Percentiles rank a stretch among this genome's conserved stretches.
Evolutionary conservation across 2,113 vertebrate species (phyloP).

Genomic region (Vombatus ursinus): DNA sequence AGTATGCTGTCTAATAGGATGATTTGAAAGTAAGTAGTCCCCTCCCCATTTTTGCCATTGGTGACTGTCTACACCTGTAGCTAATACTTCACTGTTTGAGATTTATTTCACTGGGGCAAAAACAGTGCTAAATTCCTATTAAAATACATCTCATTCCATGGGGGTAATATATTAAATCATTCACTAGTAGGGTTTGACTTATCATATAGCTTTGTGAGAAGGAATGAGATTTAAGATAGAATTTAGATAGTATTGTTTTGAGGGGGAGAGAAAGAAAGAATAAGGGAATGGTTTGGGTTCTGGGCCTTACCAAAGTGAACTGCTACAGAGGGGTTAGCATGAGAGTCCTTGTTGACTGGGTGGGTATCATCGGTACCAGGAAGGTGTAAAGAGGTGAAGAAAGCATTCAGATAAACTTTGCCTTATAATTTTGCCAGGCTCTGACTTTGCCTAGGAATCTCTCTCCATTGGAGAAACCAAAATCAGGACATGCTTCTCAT

Average conservation of each 20-base stretch:
- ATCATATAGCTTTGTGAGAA: not conserved
- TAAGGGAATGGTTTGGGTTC: not conserved
- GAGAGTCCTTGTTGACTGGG: no score
- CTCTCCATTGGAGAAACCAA: no score
- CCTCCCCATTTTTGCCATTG: not conserved
- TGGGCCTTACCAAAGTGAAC: not conserved
- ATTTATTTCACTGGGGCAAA: not conserved
- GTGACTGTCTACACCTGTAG: not conserved
- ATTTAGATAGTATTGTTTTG: not conserved
- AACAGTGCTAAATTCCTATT: not conserved
- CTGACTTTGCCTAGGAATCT: no score
- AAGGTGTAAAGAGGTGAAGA: no score
- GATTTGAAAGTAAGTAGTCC: not conserved
- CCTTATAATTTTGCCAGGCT: no score
- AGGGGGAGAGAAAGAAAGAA: not conserved
- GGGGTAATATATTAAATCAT: not conserved
- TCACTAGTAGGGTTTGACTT: not conserved
- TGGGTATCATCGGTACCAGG: no score
- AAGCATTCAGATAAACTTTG: no score
- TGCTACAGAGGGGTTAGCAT: not conserved
- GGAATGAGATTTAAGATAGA: not conserved
- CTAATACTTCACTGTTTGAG: not conserved
- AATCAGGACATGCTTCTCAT: no score
- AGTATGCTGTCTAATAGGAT: not conserved
- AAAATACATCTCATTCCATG: not conserved